Evolutionary conservation across 2,113 vertebrate species (phyloP).

Genomic region (Lophura nycthemera): DNA sequence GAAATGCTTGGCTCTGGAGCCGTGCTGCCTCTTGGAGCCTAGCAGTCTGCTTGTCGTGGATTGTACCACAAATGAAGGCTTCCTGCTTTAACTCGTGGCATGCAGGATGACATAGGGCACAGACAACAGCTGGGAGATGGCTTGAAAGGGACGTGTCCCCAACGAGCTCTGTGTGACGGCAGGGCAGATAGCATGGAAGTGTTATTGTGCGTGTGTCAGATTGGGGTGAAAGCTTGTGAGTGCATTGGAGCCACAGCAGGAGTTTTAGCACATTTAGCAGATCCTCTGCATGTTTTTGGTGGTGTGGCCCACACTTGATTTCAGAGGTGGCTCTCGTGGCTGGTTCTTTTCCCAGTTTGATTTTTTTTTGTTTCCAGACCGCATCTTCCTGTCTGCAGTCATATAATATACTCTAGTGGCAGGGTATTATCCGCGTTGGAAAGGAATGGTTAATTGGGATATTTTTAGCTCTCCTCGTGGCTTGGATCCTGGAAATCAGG

Average conservation of each 20-base stretch:
- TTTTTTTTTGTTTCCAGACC: background rate
- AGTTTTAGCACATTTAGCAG: background rate
- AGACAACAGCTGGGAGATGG: background rate
- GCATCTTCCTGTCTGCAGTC: background rate
- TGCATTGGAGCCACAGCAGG: background rate
- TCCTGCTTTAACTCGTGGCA: background rate
- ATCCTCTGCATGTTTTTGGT: background rate
- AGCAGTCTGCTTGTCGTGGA: background rate
- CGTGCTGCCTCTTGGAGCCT: background rate
- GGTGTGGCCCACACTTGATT: fast-evolving
- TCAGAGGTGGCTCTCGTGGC: background rate
- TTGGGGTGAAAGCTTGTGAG: background rate
- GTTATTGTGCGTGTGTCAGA: background rate
- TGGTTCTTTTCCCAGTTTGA: background rate
- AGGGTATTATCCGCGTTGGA: background rate
- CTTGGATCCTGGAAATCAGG: conserved; percentile 3
- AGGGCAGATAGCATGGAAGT: background rate
- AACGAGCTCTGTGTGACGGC: background rate
- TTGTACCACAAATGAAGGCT: background rate
- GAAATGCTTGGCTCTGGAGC: background rate
- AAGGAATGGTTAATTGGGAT: conserved; percentile 15
- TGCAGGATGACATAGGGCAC: background rate
- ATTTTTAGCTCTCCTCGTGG: conserved; percentile 34
- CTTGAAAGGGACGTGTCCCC: background rate
- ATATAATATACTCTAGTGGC: background rate